Evolutionary conservation across 2,797 vertebrate species (phyloP).

Genomic region (Antennarius maculatus): DNA sequence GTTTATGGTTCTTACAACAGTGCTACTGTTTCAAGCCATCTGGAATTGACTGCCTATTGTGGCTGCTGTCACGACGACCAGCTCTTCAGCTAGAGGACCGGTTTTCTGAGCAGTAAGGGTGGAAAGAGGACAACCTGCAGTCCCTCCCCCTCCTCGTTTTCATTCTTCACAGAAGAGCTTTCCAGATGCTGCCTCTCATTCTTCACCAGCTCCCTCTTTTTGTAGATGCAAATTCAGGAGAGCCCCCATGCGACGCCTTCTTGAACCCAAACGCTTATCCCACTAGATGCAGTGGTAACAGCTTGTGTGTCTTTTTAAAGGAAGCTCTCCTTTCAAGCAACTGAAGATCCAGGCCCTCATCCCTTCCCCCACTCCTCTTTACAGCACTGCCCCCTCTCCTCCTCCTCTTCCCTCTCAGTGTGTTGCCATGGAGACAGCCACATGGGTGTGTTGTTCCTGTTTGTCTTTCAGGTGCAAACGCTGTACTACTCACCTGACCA

Average conservation of each 20-base stretch:
- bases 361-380: slow-evolving; percentile 55
- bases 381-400: slow-evolving; percentile 49
- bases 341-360: slow-evolving; percentile 54
- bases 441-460: slow-evolving; percentile 97
- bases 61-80: slow-evolving; percentile 57
- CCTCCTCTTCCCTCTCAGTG: slow-evolving; percentile 52
- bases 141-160: slow-evolving; percentile 32
- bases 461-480: slow-evolving; percentile 99
- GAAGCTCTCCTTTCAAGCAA: slow-evolving; percentile 64
- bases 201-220: slow-evolving; percentile 61
- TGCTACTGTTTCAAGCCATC: slow-evolving; percentile 31
- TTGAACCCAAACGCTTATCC: slow-evolving; percentile 53
- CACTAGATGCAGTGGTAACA: slow-evolving; percentile 46
- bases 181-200: slow-evolving; percentile 63
- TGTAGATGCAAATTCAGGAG: slow-evolving; percentile 59
- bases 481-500: slow-evolving; percentile 99
- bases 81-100: slow-evolving; percentile 62
- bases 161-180: slow-evolving; percentile 70
- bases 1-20: slow-evolving; percentile 1
- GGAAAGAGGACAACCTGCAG: slow-evolving; percentile 17
- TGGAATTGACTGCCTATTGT: slow-evolving; percentile 56
- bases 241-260: slow-evolving; percentile 31
- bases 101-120: slow-evolving; percentile 58
- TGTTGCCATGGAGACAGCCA: slow-evolving; percentile 93
- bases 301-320: slow-evolving; percentile 59